These are phyloP conservation scores for Tribolium madens DNA, from an alignment of 1,140 invertebrate species.

Conservation along the genomic window DNA sequence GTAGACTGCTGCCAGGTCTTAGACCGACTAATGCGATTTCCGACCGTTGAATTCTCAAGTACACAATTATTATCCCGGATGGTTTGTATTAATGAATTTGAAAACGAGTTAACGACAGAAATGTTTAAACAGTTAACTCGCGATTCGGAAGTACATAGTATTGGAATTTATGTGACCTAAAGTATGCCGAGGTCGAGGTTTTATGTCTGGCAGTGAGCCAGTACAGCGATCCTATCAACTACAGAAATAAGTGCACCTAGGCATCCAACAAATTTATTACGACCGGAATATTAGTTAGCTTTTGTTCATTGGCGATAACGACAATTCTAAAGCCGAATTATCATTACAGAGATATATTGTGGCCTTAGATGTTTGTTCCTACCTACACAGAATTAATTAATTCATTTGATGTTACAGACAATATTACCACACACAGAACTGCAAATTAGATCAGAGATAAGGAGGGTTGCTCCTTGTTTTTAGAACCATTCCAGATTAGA, in stretches of 20 bases:
- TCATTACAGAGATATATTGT: constrained; percentile 36
- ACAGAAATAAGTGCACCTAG: constrained; percentile 40
- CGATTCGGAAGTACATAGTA: not conserved
- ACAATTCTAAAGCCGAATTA: constrained; percentile 34
- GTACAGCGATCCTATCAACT: constrained; percentile 22
- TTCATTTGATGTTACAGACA: constrained; percentile 36
- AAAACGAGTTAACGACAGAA: constrained; percentile 1
- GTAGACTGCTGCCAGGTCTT: constrained; percentile 24
- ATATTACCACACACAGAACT: constrained; percentile 27
- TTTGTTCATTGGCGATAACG: constrained; percentile 28
- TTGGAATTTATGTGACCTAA: constrained; percentile 10
- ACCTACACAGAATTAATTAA: constrained; percentile 30
- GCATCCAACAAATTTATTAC: constrained; percentile 36
- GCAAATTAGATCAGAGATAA: constrained; percentile 30
- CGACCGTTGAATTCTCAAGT: constrained; percentile 13
- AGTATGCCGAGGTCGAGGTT: constrained; percentile 32
- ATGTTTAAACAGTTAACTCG: not conserved
- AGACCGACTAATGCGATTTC: constrained; percentile 26
- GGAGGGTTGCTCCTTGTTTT: not conserved
- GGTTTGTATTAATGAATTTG: not conserved
- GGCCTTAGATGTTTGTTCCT: constrained; percentile 34
- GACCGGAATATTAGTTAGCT: constrained; percentile 25
- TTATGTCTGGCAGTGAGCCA: constrained; percentile 41
- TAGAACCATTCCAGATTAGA: not conserved
- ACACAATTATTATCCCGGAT: constrained; percentile 22